A percentile compares a stretch with the other conserved stretches of the same genome.
These are phyloP conservation scores for Drosophila fungiperda DNA, from an alignment of 2,888 invertebrate genomes.

Conservation along the genomic window DNA sequence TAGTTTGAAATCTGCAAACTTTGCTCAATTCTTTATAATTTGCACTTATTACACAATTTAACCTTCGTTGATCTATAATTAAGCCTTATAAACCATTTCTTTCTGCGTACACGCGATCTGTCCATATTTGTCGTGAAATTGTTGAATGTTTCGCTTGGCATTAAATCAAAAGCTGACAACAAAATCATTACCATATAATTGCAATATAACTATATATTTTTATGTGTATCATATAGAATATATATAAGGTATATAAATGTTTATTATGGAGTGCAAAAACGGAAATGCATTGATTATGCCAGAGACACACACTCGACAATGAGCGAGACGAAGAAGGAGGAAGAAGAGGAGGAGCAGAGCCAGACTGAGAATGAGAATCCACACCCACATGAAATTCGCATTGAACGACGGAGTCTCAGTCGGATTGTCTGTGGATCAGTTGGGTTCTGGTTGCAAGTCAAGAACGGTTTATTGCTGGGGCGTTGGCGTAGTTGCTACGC, in stretches of 20 bases:
- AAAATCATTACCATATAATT: conserved; percentile 63
- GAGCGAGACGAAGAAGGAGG: background rate
- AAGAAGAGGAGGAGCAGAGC: conserved; percentile 7
- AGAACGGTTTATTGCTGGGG: conserved; percentile 38
- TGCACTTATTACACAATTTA: conserved; percentile 23
- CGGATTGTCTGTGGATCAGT: conserved; percentile 24
- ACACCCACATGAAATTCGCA: conserved; percentile 41
- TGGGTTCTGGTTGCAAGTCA: conserved; percentile 24
- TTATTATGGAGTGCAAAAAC: conserved; percentile 39
- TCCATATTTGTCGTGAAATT: conserved; percentile 39
- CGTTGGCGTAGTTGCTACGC: conserved; percentile 60
- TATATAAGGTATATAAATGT: conserved; percentile 18
- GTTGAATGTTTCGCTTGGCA: conserved; percentile 29
- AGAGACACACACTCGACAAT: conserved; percentile 2
- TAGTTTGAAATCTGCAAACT: too few relatives aligned
- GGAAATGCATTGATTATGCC: conserved; percentile 76
- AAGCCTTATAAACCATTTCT: conserved; percentile 23
- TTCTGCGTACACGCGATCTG: conserved; percentile 13
- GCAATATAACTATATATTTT: conserved; percentile 23
- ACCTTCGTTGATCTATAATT: conserved; percentile 32
- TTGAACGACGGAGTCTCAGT: conserved; percentile 25
- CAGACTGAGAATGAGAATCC: conserved; percentile 28
- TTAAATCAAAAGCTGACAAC: conserved; percentile 67
- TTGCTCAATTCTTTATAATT: background rate
- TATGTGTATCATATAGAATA: conserved; percentile 12